A percentile compares a stretch with the other conserved stretches of the same genome.
Evolutionary conservation across 1,140 invertebrate genomes (phyloP).

Genomic region (Zaprionus vittiger): DNA sequence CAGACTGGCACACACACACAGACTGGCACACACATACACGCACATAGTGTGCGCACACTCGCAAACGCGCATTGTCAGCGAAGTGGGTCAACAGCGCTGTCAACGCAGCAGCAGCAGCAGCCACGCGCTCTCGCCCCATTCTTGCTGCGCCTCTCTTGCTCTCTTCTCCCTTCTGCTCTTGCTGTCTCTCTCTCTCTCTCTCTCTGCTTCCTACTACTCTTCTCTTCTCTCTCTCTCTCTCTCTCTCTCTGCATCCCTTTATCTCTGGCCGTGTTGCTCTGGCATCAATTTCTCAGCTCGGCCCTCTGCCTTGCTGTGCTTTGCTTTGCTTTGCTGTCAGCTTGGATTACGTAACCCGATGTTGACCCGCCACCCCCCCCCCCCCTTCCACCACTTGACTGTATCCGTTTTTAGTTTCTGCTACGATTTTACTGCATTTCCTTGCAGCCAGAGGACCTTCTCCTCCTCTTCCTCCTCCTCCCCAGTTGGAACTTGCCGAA

Average conservation of each 20-base stretch:
- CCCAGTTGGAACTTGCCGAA: background rate
- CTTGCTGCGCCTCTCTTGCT: background rate
- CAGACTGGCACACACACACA: slow-evolving; percentile 34
- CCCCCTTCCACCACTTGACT: background rate
- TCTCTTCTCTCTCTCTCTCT: background rate
- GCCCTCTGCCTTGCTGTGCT: slow-evolving; percentile 46
- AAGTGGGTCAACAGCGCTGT: slow-evolving; percentile 78
- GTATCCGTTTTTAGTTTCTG: slow-evolving; percentile 12
- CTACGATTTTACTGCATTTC: slow-evolving; percentile 67
- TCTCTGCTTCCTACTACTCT: background rate
- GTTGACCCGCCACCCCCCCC: slow-evolving; percentile 11
- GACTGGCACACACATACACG: slow-evolving; percentile 32
- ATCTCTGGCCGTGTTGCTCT: slow-evolving; percentile 1
- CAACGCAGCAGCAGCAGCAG: slow-evolving; percentile 52
- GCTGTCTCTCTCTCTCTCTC: slow-evolving; percentile 24
- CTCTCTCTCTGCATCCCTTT: slow-evolving; percentile 32
- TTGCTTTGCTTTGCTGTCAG: slow-evolving; percentile 43
- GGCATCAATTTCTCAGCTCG: slow-evolving; percentile 24
- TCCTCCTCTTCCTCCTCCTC: background rate
- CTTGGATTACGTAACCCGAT: slow-evolving; percentile 71
- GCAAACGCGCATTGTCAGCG: slow-evolving; percentile 67
- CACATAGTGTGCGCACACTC: slow-evolving; percentile 33
- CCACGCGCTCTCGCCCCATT: slow-evolving; percentile 10
- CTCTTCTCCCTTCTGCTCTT: background rate
- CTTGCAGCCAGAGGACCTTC: slow-evolving; percentile 44